Base-by-base conservation (phyloP, 2,888 invertebrate genomes). In the Drosophila imparisetae region DNA sequence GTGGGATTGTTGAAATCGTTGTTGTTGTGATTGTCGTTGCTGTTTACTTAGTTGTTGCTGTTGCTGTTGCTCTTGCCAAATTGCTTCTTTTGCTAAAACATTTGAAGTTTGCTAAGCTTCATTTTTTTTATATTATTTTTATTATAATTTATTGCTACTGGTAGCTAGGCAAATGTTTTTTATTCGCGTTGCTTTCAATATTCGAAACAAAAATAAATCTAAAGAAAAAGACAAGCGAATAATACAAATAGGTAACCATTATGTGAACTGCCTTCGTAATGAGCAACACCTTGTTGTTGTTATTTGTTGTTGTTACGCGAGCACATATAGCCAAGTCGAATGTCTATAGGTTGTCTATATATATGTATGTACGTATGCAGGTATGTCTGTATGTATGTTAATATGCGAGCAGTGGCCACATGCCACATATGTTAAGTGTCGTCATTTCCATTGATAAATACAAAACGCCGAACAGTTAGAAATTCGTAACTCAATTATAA, bases 201-300 rank as follows among this genome's bases (percentile, higher is more conserved):
- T 77, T 75, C 75, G 70, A 80, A 62, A 55, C 59, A 72, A 80
- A 90, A 78, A 89, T 75, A 88, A 89, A 84, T 78, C 72, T 77
- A 74, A 69, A 60, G 72, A 65, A 81, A 81, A 81, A 66, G 42
- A 36, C 72, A 66, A 54, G 40, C 55, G 66, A 57, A 58, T 49
- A 70, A 66, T 72, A 68, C 59, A 48, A 66, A 55, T 59, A 62
- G 83, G 71, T 74, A 86, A 86, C 79, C 82, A 79, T 73, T 86
- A 91, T 92, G 91, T 91, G 92, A 78, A 74, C 80, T 88, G 91
- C 75, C 78, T 92, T 79, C 73, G 71, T 92, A 91, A 91, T 91
- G 89, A 92, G 91, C 75, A 66, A 57, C 40, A 64, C 63, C 54
- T 63, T 69, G 63, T 40, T 67, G 71, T 69, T 58, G 57, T 60